These are phyloP conservation scores for Brachystomella parvula DNA, from an alignment of 1,140 invertebrate genomes.

Conservation along the genomic window DNA sequence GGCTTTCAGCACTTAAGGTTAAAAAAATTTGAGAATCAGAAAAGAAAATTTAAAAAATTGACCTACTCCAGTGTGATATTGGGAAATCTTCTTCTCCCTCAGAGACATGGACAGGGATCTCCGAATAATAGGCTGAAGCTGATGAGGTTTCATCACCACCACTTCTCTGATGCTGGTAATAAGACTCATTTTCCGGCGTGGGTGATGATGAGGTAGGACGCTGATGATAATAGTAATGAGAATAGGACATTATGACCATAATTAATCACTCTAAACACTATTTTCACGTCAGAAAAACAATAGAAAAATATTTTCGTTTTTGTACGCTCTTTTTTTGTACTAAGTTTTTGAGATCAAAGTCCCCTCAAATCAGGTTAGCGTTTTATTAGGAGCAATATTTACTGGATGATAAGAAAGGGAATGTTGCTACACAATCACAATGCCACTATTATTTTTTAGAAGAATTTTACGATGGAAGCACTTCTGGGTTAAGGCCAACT, in stretches of 20 bases:
- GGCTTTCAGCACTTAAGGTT: too few species aligned
- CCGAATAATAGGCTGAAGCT: background rate
- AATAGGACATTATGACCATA: conserved; percentile 9
- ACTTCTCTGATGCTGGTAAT: too few species aligned
- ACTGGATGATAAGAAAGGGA: background rate
- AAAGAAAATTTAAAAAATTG: too few species aligned
- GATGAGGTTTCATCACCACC: background rate
- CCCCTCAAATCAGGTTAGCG: background rate
- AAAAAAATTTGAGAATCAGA: too few species aligned
- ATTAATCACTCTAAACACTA: background rate
- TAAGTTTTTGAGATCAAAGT: background rate
- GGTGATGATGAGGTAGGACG: background rate
- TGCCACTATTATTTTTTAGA: background rate
- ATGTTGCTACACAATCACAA: background rate
- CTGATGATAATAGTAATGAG: conserved; percentile 2
- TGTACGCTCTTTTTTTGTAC: background rate
- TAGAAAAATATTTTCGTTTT: background rate
- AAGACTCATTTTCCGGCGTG: background rate
- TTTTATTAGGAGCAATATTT: background rate
- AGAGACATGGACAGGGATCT: background rate
- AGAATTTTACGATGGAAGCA: background rate
- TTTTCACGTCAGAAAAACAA: background rate
- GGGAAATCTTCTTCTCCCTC: conserved; percentile 6
- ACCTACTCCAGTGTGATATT: conserved; percentile 5
- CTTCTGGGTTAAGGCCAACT: background rate